Percentiles rank a stretch among this genome's conserved stretches.
phyloP scores from a whole-genome alignment of 2,888 invertebrate species.

The Ormia ochracea region DNA sequence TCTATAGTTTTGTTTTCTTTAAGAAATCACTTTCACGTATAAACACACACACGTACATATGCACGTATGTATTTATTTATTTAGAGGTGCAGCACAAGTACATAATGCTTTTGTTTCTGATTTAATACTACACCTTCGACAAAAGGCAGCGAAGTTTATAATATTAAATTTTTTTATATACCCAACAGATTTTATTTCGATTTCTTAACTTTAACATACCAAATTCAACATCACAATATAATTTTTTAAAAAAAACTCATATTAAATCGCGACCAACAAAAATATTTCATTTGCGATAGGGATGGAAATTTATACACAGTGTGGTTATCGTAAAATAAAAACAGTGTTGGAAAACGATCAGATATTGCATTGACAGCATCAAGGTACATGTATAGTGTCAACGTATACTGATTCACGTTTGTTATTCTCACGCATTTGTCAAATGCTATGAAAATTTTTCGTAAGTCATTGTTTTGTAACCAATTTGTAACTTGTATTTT shows the following conservation, averaged over 20 bases:
- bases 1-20: background rate
- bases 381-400: too few relatives aligned
- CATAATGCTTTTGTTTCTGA: slow-evolving; percentile 2
- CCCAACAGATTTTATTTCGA: background rate
- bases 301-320: slow-evolving; percentile 4
- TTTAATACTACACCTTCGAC: slow-evolving; percentile 33
- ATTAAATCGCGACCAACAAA: slow-evolving; percentile 12
- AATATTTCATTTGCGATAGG: slow-evolving; percentile 20
- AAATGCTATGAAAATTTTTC: too few relatives aligned
- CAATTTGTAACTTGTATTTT: too few relatives aligned
- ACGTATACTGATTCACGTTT: too few relatives aligned
- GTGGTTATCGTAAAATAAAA: background rate
- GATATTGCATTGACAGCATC: background rate
- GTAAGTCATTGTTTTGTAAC: too few relatives aligned
- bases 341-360: slow-evolving; percentile 14
- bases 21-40: background rate
- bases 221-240: slow-evolving; percentile 24
- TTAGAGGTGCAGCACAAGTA: background rate
- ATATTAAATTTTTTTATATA: background rate
- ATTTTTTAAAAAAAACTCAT: background rate
- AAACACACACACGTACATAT: slow-evolving; percentile 1
- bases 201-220: background rate
- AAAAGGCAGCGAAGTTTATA: background rate
- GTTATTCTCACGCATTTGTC: too few relatives aligned
- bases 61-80: too few relatives aligned